Conservation (phyloP, 2,113 vertebrate genomes). For the Rostratula benghalensis region DNA sequence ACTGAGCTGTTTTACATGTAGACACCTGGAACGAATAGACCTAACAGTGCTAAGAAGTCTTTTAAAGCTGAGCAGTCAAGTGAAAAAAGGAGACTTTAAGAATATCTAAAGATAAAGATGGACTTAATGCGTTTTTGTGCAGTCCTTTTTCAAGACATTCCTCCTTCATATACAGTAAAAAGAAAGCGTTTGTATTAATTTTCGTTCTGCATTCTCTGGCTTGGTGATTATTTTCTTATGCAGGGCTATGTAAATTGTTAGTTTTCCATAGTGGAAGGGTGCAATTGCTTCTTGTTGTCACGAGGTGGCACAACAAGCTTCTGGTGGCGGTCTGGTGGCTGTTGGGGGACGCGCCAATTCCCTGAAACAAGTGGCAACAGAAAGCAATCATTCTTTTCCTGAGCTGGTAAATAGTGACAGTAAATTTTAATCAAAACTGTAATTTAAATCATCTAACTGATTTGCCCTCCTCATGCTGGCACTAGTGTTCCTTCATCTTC, state of each 20-base stretch:
- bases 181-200: neutral
- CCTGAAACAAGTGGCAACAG: neutral
- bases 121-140: neutral
- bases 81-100: neutral
- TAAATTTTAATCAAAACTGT: neutral
- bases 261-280: neutral
- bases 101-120: neutral
- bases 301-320: neutral
- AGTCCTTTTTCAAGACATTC: neutral
- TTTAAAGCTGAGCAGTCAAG: neutral
- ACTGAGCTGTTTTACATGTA: neutral
- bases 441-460: neutral
- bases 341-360: neutral
- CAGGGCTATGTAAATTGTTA: rapidly evolving
- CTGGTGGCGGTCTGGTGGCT: neutral
- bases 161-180: neutral
- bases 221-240: neutral
- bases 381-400: neutral
- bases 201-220: neutral
- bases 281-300: neutral
- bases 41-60: neutral
- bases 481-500: neutral
- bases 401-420: neutral
- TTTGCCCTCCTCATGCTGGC: neutral
- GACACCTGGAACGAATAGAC: neutral